Percentiles rank a stretch among this genome's conserved stretches.
Evolutionary conservation across 2,113 vertebrate species (phyloP).

Genomic region (Cettia cetti): DNA sequence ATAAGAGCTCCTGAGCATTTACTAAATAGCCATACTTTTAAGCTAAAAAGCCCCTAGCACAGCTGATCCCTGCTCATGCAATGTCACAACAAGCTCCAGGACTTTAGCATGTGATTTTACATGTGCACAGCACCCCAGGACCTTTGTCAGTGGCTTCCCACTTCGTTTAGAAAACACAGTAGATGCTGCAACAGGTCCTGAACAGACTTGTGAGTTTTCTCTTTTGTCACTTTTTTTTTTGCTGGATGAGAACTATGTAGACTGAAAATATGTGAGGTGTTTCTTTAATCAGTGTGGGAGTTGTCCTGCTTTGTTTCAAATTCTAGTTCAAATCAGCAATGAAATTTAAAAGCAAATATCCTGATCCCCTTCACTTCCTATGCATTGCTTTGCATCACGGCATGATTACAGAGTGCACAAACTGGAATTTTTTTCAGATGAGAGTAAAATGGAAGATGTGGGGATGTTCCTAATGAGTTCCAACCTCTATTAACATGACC

Average conservation of each 20-base stretch:
- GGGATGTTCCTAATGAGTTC: not conserved
- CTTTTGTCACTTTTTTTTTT: not conserved
- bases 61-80: not conserved
- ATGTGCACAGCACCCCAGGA: not conserved
- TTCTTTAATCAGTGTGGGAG: not conserved
- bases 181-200: not conserved
- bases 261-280: not conserved
- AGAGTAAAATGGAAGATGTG: not conserved
- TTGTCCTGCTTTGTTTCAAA: not conserved
- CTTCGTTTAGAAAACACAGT: not conserved
- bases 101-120: not conserved
- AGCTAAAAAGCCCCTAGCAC: not conserved
- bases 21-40: not conserved
- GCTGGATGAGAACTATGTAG: not conserved
- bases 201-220: not conserved
- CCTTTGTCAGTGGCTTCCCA: not conserved
- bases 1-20: not conserved
- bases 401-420: not conserved
- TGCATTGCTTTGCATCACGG: not conserved
- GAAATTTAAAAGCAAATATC: not conserved
- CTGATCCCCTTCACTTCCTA: not conserved
- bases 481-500: rapidly evolving
- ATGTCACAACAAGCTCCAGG: not conserved
- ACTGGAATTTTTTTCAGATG: not conserved
- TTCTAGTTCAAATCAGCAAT: not conserved